phyloP scores from a whole-genome alignment of 2,888 invertebrate species.

The Harmothoe impar region DNA sequence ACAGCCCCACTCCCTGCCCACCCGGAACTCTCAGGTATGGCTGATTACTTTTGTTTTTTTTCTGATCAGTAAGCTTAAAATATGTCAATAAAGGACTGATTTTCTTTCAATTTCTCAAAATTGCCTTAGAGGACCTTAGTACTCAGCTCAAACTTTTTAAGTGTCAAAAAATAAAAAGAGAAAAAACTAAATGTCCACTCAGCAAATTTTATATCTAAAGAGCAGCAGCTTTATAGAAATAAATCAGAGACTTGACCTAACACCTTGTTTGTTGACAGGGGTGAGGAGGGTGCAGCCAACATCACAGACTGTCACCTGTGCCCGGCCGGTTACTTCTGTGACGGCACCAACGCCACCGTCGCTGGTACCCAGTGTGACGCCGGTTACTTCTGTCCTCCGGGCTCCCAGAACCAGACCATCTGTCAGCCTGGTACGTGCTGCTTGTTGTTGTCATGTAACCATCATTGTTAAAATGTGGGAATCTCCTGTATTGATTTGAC shows the following conservation, averaged over 20 bases:
- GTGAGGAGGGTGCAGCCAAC: constrained; percentile 70
- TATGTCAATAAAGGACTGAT: too few species aligned
- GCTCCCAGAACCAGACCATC: constrained; percentile 76
- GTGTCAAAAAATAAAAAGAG: neutral
- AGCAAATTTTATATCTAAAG: too few species aligned
- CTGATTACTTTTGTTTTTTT: too few species aligned
- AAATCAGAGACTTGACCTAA: too few species aligned
- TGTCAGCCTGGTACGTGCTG: constrained; percentile 78
- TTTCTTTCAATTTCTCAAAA: too few species aligned
- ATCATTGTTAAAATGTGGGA: too few species aligned
- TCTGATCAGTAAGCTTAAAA: too few species aligned
- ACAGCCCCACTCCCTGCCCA: constrained; percentile 78
- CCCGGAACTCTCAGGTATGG: constrained; percentile 80
- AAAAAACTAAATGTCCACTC: too few species aligned
- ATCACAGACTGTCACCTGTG: constrained; percentile 77
- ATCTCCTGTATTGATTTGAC: too few species aligned
- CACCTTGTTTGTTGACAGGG: constrained; percentile 72
- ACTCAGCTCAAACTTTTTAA: neutral
- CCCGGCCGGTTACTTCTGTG: constrained; percentile 80
- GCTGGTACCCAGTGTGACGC: constrained; percentile 78
- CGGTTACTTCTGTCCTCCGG: constrained; percentile 79
- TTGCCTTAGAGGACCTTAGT: too few species aligned
- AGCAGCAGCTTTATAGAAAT: too few species aligned
- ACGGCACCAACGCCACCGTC: constrained; percentile 78
- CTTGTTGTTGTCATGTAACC: neutral